phyloP scores from a whole-genome alignment of 2,888 invertebrate species.

The Stenurella melanura region DNA sequence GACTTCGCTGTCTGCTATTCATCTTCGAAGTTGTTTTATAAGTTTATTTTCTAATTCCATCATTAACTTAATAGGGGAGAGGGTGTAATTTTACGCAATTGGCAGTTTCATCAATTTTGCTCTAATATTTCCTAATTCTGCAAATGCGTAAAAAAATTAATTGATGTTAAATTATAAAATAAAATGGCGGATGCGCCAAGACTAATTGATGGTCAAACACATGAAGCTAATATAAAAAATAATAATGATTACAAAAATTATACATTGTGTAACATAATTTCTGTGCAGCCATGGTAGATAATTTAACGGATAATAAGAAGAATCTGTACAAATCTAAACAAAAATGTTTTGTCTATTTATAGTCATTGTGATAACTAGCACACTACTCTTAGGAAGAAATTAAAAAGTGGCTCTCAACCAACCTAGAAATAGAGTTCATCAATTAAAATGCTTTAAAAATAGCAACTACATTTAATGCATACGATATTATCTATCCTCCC shows the following conservation, averaged over 20 bases:
- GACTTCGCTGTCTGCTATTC: background rate
- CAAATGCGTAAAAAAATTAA: no score
- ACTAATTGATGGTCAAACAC: no score
- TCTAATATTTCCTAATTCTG: no score
- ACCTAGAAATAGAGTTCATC: constrained; percentile 6
- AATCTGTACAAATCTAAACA: background rate
- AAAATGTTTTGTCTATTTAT: constrained; percentile 2
- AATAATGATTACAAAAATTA: no score
- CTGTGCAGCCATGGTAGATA: no score
- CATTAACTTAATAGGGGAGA: no score
- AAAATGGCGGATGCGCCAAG: no score
- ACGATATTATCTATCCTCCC: constrained; percentile 18
- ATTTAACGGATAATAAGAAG: background rate
- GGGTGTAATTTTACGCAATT: no score
- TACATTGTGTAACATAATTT: no score
- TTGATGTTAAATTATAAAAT: no score
- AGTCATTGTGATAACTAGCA: background rate
- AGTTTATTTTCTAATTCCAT: background rate
- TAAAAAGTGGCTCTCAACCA: constrained; percentile 2
- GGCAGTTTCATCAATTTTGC: no score
- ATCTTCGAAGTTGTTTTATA: background rate
- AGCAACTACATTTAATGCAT: background rate
- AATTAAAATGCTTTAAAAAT: constrained; percentile 27
- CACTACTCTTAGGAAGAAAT: constrained; percentile 2
- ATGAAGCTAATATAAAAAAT: no score